A percentile compares a stretch with the other conserved stretches of the same genome.
These are phyloP conservation scores for Naja naja DNA, from an alignment of 2,113 vertebrate genomes.

Conservation along the genomic window DNA sequence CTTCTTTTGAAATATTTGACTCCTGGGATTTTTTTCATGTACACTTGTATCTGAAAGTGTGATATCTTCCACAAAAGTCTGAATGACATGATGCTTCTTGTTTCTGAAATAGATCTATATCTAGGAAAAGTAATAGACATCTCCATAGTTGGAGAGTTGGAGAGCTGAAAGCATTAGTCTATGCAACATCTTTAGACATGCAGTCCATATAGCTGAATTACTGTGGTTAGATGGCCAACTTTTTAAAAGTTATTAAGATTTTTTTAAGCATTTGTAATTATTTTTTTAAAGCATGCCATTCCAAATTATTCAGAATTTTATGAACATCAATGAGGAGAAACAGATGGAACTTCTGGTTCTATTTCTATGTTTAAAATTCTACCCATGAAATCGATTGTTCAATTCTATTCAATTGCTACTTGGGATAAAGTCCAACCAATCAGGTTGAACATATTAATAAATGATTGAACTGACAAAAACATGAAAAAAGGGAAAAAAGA, in stretches of 20 bases:
- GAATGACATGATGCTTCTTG: not conserved
- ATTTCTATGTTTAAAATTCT: not conserved
- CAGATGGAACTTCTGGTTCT: not conserved
- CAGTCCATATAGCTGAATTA: not conserved
- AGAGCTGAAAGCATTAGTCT: not conserved
- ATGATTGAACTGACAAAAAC: not conserved
- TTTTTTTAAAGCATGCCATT: not conserved
- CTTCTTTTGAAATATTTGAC: not conserved
- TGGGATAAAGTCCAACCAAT: not conserved
- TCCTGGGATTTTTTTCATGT: not conserved
- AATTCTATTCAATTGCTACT: not conserved
- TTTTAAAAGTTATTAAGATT: not conserved
- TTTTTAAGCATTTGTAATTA: not conserved
- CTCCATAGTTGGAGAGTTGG: not conserved
- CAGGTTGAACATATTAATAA: not conserved
- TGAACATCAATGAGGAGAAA: not conserved
- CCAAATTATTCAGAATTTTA: not conserved
- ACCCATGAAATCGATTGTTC: not conserved
- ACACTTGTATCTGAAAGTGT: not conserved
- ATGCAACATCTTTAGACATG: not conserved
- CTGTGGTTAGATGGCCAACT: not conserved
- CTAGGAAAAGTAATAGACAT: not conserved
- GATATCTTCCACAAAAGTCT: not conserved
- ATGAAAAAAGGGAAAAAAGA: not conserved
- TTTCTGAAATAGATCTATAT: not conserved